Evolutionary conservation across 35 echinoderm and acorn worm genomes (phyloP), one percentile per base, ranked within the genome.

Genomic region (Chiridota heheva): DNA sequence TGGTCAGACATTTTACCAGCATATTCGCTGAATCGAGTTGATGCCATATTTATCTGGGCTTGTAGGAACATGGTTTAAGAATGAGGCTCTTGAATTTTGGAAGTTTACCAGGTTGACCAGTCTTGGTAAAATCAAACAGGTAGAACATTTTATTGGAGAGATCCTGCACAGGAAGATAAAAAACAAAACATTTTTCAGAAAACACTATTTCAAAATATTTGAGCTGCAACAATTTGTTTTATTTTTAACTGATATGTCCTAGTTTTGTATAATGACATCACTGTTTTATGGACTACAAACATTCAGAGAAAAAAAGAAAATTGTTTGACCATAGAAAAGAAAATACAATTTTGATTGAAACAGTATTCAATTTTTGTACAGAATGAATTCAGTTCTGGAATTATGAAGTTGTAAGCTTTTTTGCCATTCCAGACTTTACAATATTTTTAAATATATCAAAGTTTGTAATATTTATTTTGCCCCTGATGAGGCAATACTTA

Each of bases 31-130:
- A n/a, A n/a, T n/a, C n/a, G n/a, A n/a, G n/a, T n/a, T n/a, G n/a
- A n/a, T n/a, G n/a, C n/a, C n/a, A n/a, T n/a, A n/a, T n/a, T n/a
- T n/a, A n/a, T n/a, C 91, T 76, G 36, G 72, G 68, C 46, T 95
- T 95, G 81, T 95, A 89, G 42, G 84, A 34, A 46, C 91, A 95
- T 17, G 91, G 86, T 60, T 85, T 89, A 7, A 95, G 76, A 16
- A 89, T 78, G 40, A 62, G 63, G 20, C 63, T 65, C 45, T 73
- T 71, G 1, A 38, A 56, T 40, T 40, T 35, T 16, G 59, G 60
- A 18, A 81, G 48, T 5, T 67, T 44, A 31, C 76, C 80, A 7
- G 72, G 25, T 49, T 27, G 42, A 5, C 60, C 43, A 44, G 69
- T 69, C 67, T 95, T 89, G 26, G 28, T 84, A 42, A 89, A 95